phyloP scores from a whole-genome alignment of 2,113 vertebrate species.

The Clinocottus analis region DNA sequence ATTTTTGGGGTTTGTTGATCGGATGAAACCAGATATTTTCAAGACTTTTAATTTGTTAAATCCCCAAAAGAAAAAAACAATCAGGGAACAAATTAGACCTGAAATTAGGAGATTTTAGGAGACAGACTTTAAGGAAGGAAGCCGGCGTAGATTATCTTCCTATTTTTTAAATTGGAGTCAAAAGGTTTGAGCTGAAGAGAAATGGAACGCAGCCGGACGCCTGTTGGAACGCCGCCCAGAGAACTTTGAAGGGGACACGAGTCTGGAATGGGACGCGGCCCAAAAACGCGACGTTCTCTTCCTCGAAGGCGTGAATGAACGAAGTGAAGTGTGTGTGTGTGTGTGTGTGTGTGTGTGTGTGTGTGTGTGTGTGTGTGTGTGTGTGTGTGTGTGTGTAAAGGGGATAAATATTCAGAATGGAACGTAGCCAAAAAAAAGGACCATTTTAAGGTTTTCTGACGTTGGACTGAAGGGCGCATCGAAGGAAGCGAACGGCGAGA shows the following conservation, averaged over 20 bases:
- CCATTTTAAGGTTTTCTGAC: conserved; percentile 6
- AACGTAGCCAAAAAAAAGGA: conserved; percentile 35
- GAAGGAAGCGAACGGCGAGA: conserved; percentile 15
- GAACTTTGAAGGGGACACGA: conserved; percentile 18
- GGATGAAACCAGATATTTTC: neutral
- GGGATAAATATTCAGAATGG: conserved; percentile 37
- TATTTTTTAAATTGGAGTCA: neutral
- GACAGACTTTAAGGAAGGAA: neutral
- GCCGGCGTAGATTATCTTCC: neutral
- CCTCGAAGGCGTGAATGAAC: conserved; percentile 6
- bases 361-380: no score
- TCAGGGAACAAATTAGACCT: neutral
- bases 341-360: no score
- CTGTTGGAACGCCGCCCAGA: neutral
- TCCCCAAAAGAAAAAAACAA: neutral
- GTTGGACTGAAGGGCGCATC: conserved; percentile 27
- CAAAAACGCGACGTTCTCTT: neutral
- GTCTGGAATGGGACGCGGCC: conserved; percentile 27
- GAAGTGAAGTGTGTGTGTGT: neutral
- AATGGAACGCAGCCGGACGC: neutral
- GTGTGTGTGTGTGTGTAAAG: no score
- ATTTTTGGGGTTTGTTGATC: no score
- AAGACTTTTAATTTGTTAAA: neutral
- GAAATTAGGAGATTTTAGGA: neutral
- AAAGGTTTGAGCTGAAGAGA: neutral